phyloP scores from a whole-genome alignment of 2,797 vertebrate genomes.

The Anabacerthia variegaticeps region DNA sequence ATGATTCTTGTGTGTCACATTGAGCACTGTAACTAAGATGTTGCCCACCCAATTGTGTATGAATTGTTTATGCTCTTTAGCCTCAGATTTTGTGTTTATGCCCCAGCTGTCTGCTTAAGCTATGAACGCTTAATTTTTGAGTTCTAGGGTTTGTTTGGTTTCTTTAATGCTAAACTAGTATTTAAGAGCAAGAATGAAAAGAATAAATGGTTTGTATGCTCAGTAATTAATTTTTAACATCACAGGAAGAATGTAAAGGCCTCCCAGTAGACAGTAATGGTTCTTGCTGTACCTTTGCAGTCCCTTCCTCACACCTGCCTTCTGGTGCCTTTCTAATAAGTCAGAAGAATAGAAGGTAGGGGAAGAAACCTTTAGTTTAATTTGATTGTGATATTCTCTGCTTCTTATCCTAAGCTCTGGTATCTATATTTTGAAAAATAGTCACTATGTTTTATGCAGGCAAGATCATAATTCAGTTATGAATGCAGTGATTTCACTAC shows the following conservation, averaged over 20 bases:
- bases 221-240: neutral
- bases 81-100: neutral
- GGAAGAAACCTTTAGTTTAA: neutral
- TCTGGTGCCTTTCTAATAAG: neutral
- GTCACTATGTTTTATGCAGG: neutral
- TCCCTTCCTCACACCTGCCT: neutral
- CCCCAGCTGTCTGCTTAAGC: neutral
- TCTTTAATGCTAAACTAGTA: neutral
- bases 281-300: neutral
- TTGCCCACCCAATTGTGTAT: neutral
- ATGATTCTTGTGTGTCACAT: neutral
- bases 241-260: neutral
- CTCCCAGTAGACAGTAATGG: neutral
- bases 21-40: neutral
- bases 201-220: neutral
- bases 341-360: neutral
- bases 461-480: neutral
- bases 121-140: neutral
- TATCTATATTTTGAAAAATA: neutral
- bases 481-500: neutral
- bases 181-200: neutral
- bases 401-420: neutral
- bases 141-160: neutral
- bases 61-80: neutral
- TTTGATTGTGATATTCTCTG: neutral